Base-by-base conservation (phyloP, 2,797 vertebrate genomes). In the Epinephelus coioides region DNA sequence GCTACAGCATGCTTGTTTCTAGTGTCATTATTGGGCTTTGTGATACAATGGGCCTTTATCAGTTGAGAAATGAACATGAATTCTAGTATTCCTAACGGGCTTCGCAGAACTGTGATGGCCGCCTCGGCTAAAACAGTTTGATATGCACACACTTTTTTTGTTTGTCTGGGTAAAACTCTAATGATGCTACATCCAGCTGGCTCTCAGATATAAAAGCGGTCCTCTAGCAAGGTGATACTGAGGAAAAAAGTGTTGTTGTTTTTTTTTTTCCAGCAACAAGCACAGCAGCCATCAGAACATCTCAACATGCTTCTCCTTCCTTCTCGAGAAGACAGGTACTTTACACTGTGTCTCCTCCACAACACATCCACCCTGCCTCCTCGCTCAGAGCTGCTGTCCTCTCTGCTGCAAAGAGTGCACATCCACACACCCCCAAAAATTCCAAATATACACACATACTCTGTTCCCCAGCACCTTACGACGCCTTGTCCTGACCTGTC, bases 401-500 rank as follows among this genome's bases (percentile, higher is more conserved):
- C 69, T 88, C 70, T 61, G 69, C 69, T 76, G 83, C 47, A 68
- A 70, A 53, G 51, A 71, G 51, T 81, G 10, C 71, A 76, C 17
- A 50, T 54, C 11, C 72, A 73, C 59, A 27, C 49, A 30, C 5
- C 5, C 19, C 69, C 17, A 23, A 54, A 47, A 60, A 55, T 63
- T 81, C 74, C 73, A 80, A 27, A 85, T 70, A 66, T 57, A 78
- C 50, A 59, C 70, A 56, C 55, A 74, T 3, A 15, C 21, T 50
- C 51, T 43, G 40, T 25, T 61, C 49, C 74, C 34, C 27, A 30
- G 38, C 63, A 13, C 47, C 49, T 78, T 63, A 72, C 70, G 54
- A 1, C 73, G 66, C 66, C 83, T 73, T 74, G 69, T 81, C 87
- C 88, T 86, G 80, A 86, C 75, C 86, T 79, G 76, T 76, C 84